A percentile compares a stretch with the other conserved stretches of the same genome.
Evolutionary conservation across 2,888 invertebrate genomes (phyloP).

Genomic region (Geophilus truncorum): DNA sequence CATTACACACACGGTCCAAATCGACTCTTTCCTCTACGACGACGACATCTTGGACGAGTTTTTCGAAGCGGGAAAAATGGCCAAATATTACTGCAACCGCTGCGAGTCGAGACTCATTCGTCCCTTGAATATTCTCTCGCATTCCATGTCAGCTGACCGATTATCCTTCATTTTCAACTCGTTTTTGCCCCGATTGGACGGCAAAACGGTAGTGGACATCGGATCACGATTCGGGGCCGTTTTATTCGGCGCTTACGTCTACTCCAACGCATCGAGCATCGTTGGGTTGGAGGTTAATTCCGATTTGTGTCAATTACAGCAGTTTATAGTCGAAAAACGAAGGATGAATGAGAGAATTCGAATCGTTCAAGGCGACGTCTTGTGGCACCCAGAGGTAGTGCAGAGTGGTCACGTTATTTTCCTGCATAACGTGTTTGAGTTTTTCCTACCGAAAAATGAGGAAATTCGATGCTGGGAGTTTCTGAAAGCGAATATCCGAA

Average conservation of each 20-base stretch:
- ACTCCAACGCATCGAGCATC: slow-evolving; percentile 57
- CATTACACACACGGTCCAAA: slow-evolving; percentile 56
- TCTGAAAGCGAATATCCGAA: slow-evolving; percentile 54
- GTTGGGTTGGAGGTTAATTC: slow-evolving; percentile 66
- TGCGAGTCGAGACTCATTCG: slow-evolving; percentile 55
- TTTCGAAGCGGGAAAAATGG: slow-evolving; percentile 52
- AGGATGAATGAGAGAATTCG: slow-evolving; percentile 44
- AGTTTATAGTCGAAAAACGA: slow-evolving; percentile 56
- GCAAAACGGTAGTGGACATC: slow-evolving; percentile 61
- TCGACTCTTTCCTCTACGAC: slow-evolving; percentile 67
- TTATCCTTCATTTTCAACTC: slow-evolving; percentile 60
- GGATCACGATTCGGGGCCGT: slow-evolving; percentile 66
- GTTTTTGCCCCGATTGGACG: slow-evolving; percentile 58
- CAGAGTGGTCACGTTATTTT: slow-evolving; percentile 58
- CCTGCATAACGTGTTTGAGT: slow-evolving; percentile 65
- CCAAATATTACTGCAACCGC: slow-evolving; percentile 53
- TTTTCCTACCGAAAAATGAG: slow-evolving; percentile 58
- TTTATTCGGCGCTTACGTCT: slow-evolving; percentile 61
- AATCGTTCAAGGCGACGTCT: slow-evolving; percentile 58
- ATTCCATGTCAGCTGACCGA: slow-evolving; percentile 60
- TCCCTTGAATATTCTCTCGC: slow-evolving; percentile 58
- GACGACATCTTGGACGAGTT: slow-evolving; percentile 59
- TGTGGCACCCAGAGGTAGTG: slow-evolving; percentile 55
- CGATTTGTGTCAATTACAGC: slow-evolving; percentile 60
- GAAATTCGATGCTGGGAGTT: slow-evolving; percentile 61